Conservation (phyloP, 2,888 invertebrate genomes). For the Peribatodes rhomboidaria region DNA sequence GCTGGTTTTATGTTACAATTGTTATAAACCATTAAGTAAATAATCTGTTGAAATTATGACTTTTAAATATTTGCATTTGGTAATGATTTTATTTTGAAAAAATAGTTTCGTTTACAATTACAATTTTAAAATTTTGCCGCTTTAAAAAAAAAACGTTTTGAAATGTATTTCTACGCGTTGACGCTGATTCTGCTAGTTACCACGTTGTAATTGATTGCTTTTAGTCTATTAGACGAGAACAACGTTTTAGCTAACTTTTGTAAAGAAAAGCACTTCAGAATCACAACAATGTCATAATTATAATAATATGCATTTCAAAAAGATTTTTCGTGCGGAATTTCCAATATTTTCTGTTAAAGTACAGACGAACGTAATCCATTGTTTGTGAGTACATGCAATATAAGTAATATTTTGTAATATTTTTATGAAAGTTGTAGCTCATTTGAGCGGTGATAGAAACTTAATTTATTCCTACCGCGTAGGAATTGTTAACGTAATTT, state of each 20-base stretch:
- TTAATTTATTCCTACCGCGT: slow-evolving; percentile 71
- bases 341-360: slow-evolving; percentile 3
- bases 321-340: background rate
- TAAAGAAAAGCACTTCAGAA: too few relatives aligned
- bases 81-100: slow-evolving; percentile 5
- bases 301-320: slow-evolving; percentile 9
- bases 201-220: too few relatives aligned
- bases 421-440: slow-evolving; percentile 19
- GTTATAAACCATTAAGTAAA: slow-evolving; percentile 22
- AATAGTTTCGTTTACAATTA: too few relatives aligned
- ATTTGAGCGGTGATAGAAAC: slow-evolving; percentile 51
- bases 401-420: slow-evolving; percentile 8
- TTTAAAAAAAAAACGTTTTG: background rate
- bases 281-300: too few relatives aligned
- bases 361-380: background rate
- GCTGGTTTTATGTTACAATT: slow-evolving; percentile 4
- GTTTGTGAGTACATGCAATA: slow-evolving; percentile 24
- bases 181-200: too few relatives aligned
- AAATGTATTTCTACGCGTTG: background rate
- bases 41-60: slow-evolving; percentile 7
- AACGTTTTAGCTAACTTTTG: too few relatives aligned
- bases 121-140: slow-evolving; percentile 1
- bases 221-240: too few relatives aligned
- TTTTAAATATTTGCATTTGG: background rate
- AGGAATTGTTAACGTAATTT: slow-evolving; percentile 74